Evolutionary conservation across 53 echinoderm and acorn worm species (phyloP).

Genomic region (Henricia sp.): DNA sequence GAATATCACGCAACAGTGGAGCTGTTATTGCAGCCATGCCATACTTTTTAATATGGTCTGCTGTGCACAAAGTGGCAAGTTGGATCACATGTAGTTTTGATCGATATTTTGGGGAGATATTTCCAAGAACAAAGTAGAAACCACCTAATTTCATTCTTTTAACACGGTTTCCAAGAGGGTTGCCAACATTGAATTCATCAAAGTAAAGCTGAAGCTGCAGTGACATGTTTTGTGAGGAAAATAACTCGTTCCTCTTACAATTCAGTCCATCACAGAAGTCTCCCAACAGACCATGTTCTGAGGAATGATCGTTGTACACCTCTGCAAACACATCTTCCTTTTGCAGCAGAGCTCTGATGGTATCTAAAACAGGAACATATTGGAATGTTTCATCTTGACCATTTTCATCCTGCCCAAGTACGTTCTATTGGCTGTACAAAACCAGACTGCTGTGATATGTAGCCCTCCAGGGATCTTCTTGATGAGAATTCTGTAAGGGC

Average conservation of each 20-base stretch:
- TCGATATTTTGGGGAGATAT: constrained; percentile 58
- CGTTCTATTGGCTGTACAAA: constrained; percentile 53
- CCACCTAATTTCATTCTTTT: constrained; percentile 46
- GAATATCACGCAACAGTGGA: constrained; percentile 56
- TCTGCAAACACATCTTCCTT: constrained; percentile 54
- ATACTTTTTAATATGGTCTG: constrained; percentile 44
- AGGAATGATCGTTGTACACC: constrained; percentile 45
- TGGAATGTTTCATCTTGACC: constrained; percentile 33
- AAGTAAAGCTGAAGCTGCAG: constrained; percentile 61
- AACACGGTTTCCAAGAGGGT: constrained; percentile 58
- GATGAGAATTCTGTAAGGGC: constrained; percentile 20
- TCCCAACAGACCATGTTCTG: constrained; percentile 12
- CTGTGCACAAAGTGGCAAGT: constrained; percentile 33
- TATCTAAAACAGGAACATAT: constrained; percentile 64
- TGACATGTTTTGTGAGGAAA: constrained; percentile 12
- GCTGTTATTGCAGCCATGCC: constrained; percentile 21
- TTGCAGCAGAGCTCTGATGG: constrained; percentile 28
- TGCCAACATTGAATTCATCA: constrained; percentile 65
- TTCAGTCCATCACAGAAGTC: constrained; percentile 46
- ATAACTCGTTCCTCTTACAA: constrained; percentile 37
- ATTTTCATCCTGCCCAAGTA: constrained; percentile 27
- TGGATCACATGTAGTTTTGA: constrained; percentile 63
- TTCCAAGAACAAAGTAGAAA: constrained; percentile 63
- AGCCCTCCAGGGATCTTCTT: constrained; percentile 19
- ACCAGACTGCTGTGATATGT: constrained; percentile 26